A percentile compares a stretch with the other conserved stretches of the same genome.
These are phyloP conservation scores for Sinocyclocheilus anophthalmus DNA, from an alignment of 2,113 vertebrate genomes.

Conservation along the genomic window DNA sequence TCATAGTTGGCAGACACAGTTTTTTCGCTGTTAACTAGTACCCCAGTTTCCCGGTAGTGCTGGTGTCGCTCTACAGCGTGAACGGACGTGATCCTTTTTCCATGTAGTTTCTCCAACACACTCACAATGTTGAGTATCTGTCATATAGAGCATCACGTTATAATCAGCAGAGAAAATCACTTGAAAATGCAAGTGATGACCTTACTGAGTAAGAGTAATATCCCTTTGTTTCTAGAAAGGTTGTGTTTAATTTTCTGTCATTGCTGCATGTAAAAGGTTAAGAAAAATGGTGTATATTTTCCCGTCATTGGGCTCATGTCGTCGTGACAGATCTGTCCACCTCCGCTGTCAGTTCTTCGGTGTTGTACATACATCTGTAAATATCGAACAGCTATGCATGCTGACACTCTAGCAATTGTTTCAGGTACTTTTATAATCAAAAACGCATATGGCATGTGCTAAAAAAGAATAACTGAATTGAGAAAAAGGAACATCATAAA, in stretches of 20 bases:
- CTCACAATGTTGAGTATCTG: conserved; percentile 2
- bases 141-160: neutral
- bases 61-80: neutral
- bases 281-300: neutral
- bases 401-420: conserved; percentile 91
- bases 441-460: conserved; percentile 91
- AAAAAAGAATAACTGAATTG: conserved; percentile 74
- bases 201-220: neutral
- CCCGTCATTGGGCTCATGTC: conserved; percentile 62
- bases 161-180: conserved; percentile 4
- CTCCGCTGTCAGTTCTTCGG: conserved; percentile 73
- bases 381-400: conserved; percentile 94
- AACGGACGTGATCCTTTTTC: neutral
- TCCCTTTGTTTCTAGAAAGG: conserved; percentile 19
- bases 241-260: conserved; percentile 12
- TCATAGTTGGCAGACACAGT: conserved; percentile 37
- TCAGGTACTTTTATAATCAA: conserved; percentile 99
- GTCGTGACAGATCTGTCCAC: conserved; percentile 45
- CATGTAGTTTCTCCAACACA: conserved; percentile 20
- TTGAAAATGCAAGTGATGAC: conserved; percentile 21
- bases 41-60: conserved; percentile 20
- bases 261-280: conserved; percentile 39
- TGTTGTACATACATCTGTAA: conserved; percentile 92
- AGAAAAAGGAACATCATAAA: conserved; percentile 71
- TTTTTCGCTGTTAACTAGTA: conserved; percentile 19